Base-by-base conservation (phyloP, 2,888 invertebrate species). In the Drosophila bunnanda region DNA sequence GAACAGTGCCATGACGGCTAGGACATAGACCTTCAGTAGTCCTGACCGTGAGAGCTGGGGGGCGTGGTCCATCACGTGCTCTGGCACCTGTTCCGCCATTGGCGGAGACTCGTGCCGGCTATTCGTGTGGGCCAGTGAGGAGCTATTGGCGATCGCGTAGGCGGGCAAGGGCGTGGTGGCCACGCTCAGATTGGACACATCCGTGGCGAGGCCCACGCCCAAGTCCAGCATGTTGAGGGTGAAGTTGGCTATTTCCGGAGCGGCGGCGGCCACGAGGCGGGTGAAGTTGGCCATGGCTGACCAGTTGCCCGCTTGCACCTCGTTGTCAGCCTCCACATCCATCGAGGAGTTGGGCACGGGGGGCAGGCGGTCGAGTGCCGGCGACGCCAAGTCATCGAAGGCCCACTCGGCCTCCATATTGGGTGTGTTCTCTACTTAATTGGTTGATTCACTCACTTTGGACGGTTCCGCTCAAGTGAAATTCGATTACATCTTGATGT, bases 1-100 rank as follows among this genome's bases (percentile, higher is more conserved):
- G 65, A 96, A 91, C 2, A 95, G 82, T 1, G 96, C 96, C 94
- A 97, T 95, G 10, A 94, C 93, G 0, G 94, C 93, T 13, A 96
- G 92, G 0, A 97, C 94, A 70, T 95, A 94, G 0, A 95, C 95
- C 87, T 95, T 95, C 20, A 95, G 93, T 73, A 95, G 91, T 0
- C 95, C 94, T 15, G 94, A 94, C 55, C 93, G 93, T 8, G 95
- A 95, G 32, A 96, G 92, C 57, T 93, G 92, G 0, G 97, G 97
- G 0, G 96, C 96, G 85, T 95, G 96, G 46, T 94, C 94, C 67
- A 94, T 90, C 3, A 78, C 64, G 53, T 82, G 86, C 46, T 79
- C 80, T 2, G 82, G 75, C 28, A 89, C 74, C 52, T 80, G 85
- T 28, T 88, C 88, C 6, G 80, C 82, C 13, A 85, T 48, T 5